Base-by-base conservation (phyloP, 2,113 vertebrate species). In the Seriola dumerili region DNA sequence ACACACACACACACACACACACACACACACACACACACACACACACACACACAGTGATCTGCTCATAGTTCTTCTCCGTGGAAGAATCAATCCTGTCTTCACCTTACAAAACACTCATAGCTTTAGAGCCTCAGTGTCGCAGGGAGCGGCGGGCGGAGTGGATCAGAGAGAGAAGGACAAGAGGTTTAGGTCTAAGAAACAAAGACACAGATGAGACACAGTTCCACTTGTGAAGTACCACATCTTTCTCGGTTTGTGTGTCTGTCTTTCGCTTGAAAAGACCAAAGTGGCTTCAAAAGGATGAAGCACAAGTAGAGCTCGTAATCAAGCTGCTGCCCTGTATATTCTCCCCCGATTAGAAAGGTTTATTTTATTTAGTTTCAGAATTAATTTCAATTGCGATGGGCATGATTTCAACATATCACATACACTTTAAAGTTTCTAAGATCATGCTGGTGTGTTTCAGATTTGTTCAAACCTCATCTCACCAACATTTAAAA, bases 51-150 rank as follows among this genome's bases (percentile, higher is more conserved):
- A 83, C 52, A 36, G 5, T 4, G 19, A 42, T 34, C n/a, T 16
- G 4, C 68, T 59, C 36, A 46, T 44, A 36, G 8, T 54, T 34
- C 34, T 59, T 62, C 17, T 68, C 36, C 6, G 32, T 34, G 57
- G 54, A 74, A 25, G 48, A 38, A 52, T 57, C 54, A 54, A n/a
- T 36, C 12, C 70, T 46, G 34, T 62, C 38, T 40, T 32, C 58
- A 72, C 34, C 48, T 63, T 17, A 69, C 52, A 62, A 78, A 77
- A 12, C 21, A 7, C 25, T 44, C 36, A 67, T 34, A 44, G 55
- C 44, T 69, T 68, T 21, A 52, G 10, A 63, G 83, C 8, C 11
- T 13, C 38, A 61, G 32, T 17, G 29, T 52, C 14, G 29, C 62
- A 66, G 40, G 55, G 66, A 21, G 25, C 40, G 8, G 16, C 2